Evolutionary conservation across 2,113 vertebrate genomes (phyloP).

Genomic region (Varanus komodoensis): DNA sequence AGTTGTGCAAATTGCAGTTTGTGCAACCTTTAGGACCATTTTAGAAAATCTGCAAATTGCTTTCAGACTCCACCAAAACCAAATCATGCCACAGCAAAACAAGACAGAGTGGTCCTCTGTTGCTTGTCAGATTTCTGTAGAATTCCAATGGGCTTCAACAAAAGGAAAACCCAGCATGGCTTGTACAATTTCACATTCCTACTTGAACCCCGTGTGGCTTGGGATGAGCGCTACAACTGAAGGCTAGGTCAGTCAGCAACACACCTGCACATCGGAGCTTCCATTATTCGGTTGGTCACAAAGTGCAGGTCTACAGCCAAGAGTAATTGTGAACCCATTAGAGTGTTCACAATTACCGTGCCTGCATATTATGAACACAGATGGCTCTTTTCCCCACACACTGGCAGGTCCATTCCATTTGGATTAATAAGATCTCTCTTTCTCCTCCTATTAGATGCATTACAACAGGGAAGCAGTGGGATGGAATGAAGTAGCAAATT

Average conservation of each 20-base stretch:
- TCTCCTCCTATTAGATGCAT: constrained; percentile 70
- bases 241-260: not conserved
- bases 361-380: constrained; percentile 16
- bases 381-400: constrained; percentile 19
- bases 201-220: not conserved
- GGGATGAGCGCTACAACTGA: not conserved
- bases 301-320: not conserved
- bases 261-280: not conserved
- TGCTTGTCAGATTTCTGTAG: no score
- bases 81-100: no score
- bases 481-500: constrained; percentile 72
- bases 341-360: constrained; percentile 41
- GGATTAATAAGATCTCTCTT: constrained; percentile 53
- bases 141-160: no score
- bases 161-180: no score
- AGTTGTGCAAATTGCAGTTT: no score
- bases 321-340: constrained; percentile 44
- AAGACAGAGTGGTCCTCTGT: no score
- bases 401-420: constrained; percentile 52
- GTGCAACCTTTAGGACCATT: no score
- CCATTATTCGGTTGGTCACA: not conserved
- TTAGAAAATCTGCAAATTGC: no score
- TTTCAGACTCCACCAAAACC: no score
- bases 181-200: no score
- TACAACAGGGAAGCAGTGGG: constrained; percentile 57